Percentiles rank a stretch among this genome's conserved stretches.
phyloP scores from a whole-genome alignment of 2,888 invertebrate genomes.

The Drosophila demipolita region DNA sequence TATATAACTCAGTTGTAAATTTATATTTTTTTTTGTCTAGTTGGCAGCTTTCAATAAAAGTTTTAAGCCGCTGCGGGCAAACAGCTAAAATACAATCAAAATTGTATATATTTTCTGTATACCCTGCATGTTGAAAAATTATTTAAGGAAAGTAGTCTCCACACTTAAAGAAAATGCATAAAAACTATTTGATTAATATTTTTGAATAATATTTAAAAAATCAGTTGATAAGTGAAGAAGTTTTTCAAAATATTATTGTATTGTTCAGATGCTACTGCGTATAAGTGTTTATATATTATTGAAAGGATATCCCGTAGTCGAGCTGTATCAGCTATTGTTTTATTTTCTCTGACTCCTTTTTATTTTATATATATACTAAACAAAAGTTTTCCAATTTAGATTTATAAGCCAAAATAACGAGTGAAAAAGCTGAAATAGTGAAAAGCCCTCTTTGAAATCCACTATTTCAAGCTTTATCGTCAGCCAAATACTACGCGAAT shows the following conservation, averaged over 20 bases:
- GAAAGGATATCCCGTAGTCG: neutral
- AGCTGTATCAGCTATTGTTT: neutral
- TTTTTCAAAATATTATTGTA: neutral
- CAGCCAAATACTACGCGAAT: constrained; percentile 10
- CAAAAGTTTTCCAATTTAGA: constrained; percentile 74
- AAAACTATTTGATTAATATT: neutral
- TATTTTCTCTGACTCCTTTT: neutral
- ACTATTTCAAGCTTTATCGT: constrained; percentile 15
- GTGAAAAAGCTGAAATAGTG: constrained; percentile 25
- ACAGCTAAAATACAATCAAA: constrained; percentile 33
- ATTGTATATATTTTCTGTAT: constrained; percentile 9
- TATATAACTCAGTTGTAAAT: constrained; percentile 1
- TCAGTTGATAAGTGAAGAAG: neutral
- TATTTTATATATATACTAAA: constrained; percentile 11
- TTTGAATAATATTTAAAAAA: neutral
- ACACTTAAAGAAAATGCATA: neutral
- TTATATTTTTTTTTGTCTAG: neutral
- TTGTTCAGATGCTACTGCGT: neutral
- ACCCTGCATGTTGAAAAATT: neutral
- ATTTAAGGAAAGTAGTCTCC: neutral
- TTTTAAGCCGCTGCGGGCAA: constrained; percentile 27
- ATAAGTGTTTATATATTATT: neutral
- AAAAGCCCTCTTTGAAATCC: constrained; percentile 1
- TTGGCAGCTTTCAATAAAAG: constrained; percentile 31
- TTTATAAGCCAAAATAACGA: constrained; percentile 53